Evolutionary conservation across 2,113 vertebrate species (phyloP).

Genomic region (Crotalus tigris): DNA sequence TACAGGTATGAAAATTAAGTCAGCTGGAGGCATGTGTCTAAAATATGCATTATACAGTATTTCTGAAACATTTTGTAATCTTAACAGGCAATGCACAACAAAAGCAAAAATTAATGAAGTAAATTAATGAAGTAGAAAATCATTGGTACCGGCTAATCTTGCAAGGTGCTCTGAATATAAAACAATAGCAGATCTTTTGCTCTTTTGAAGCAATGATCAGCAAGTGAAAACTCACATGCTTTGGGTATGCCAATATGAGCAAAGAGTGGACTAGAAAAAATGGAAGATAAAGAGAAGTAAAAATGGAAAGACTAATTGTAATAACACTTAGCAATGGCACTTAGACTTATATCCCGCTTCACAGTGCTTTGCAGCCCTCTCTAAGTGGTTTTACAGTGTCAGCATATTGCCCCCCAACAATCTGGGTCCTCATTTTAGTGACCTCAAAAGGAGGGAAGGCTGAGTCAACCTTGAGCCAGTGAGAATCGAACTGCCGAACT

Average conservation of each 20-base stretch:
- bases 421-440: too few species aligned
- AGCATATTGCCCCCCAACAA: too few species aligned
- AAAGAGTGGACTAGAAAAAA: neutral
- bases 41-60: constrained; percentile 25
- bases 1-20: constrained; percentile 30
- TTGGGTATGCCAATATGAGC: neutral
- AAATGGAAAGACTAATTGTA: neutral
- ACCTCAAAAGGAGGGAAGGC: too few species aligned
- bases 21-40: neutral
- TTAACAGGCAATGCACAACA: constrained; percentile 10
- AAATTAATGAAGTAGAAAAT: constrained; percentile 20
- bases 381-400: too few species aligned
- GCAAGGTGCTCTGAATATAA: constrained; percentile 2
- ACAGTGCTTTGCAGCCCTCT: too few species aligned
- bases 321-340: too few species aligned
- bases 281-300: neutral
- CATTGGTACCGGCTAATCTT: neutral
- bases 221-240: neutral
- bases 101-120: neutral
- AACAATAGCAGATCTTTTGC: neutral
- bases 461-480: too few species aligned
- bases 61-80: neutral
- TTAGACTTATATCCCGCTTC: too few species aligned
- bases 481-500: too few species aligned
- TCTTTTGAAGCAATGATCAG: neutral